phyloP scores from a whole-genome alignment of 2,888 invertebrate species.

The Eudiplozoon nipponicum region DNA sequence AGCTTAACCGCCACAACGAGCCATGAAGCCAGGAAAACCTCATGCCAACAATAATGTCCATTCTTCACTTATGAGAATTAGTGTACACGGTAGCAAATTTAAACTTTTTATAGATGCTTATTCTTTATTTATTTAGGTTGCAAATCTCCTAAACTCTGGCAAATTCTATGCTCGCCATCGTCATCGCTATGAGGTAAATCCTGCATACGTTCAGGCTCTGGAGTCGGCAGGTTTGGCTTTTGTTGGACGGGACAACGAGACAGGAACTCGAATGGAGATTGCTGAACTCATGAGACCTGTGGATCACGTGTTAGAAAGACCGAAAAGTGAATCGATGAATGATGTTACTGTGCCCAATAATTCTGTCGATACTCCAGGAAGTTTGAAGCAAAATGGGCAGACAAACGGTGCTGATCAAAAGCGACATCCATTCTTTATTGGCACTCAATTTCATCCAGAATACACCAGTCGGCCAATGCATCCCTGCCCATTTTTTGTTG shows the following conservation, averaged over 20 bases:
- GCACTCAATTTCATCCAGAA: conserved; percentile 88
- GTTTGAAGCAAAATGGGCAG: too few species aligned
- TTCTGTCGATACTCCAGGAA: too few species aligned
- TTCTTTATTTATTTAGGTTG: too few species aligned
- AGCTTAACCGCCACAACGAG: too few species aligned
- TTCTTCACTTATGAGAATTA: too few species aligned
- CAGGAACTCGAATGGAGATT: conserved; percentile 59
- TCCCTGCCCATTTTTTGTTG: conserved; percentile 74
- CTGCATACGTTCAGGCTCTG: conserved; percentile 42
- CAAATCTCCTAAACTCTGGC: not conserved
- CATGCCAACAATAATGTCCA: too few species aligned
- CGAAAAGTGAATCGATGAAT: conserved; percentile 19
- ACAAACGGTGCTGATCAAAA: too few species aligned
- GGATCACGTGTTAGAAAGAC: too few species aligned
- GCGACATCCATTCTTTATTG: conserved; percentile 58
- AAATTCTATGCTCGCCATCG: conserved; percentile 34
- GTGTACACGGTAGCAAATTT: too few species aligned
- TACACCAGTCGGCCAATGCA: conserved; percentile 43
- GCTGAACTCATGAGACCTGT: conserved; percentile 41
- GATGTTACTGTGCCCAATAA: not conserved
- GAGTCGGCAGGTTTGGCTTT: conserved; percentile 50
- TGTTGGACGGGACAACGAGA: conserved; percentile 43
- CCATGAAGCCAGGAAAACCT: too few species aligned
- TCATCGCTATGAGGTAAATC: conserved; percentile 81
- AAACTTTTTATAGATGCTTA: too few species aligned